phyloP scores from a whole-genome alignment of 53 echinoderm and acorn worm species.

The Actinopyga echinites region DNA sequence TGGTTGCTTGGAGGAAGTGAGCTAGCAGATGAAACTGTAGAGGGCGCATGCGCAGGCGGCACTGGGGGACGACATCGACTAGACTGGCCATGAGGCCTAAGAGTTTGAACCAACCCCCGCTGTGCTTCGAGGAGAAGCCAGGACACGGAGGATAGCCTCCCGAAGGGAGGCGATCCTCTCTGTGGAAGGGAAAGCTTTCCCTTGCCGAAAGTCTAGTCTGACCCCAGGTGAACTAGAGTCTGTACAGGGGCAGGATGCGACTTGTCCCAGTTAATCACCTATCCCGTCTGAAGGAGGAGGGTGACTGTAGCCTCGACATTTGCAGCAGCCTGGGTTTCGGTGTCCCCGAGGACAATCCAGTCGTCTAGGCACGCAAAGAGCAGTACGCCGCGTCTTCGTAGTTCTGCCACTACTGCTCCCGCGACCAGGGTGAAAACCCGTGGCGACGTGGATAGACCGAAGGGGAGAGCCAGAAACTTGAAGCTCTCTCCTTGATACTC shows the following conservation, averaged over 20 bases:
- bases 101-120: slow-evolving; percentile 3
- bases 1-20: not conserved
- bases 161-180: not conserved
- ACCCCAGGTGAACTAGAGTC: not conserved
- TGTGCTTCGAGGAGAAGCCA: not conserved
- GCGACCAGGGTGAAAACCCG: not conserved
- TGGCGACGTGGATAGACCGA: not conserved
- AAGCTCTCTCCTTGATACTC: no score
- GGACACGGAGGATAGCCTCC: not conserved
- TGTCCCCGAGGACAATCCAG: slow-evolving; percentile 46
- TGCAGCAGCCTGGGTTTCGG: not conserved
- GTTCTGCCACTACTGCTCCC: slow-evolving; percentile 19
- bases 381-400: slow-evolving; percentile 10
- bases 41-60: slow-evolving; percentile 36
- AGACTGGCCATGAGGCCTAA: slow-evolving; percentile 51
- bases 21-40: slow-evolving; percentile 50
- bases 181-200: not conserved
- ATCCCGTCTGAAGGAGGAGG: not conserved
- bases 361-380: slow-evolving; percentile 64
- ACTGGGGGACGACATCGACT: slow-evolving; percentile 36
- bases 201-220: not conserved
- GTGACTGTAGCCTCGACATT: not conserved
- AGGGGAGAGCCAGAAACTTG: no score
- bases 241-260: not conserved
- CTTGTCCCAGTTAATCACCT: not conserved